These are phyloP conservation scores for Acleris holmiana DNA, from an alignment of 2,888 invertebrate genomes.

Conservation along the genomic window DNA sequence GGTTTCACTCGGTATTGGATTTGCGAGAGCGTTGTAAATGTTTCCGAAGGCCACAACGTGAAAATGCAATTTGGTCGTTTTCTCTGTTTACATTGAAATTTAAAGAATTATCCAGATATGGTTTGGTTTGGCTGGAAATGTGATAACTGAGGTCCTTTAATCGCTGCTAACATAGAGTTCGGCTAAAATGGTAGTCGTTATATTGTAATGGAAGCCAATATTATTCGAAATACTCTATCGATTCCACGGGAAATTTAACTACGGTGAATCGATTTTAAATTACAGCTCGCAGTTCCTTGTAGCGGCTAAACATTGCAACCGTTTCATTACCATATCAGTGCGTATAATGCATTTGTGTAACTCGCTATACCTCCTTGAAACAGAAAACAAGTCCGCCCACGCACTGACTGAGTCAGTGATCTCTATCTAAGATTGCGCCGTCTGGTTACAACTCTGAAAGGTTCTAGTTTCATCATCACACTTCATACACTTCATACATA, in stretches of 20 bases:
- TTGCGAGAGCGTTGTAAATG: constrained; percentile 42
- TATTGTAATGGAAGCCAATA: neutral
- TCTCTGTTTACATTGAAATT: neutral
- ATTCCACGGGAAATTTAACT: neutral
- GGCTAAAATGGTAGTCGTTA: neutral
- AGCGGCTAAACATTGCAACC: constrained; percentile 45
- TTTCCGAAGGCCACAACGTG: constrained; percentile 3
- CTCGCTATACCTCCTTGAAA: constrained; percentile 43
- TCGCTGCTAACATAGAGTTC: neutral
- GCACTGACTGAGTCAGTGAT: constrained; percentile 58
- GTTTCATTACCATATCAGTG: constrained; percentile 50
- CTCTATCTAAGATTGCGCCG: constrained; percentile 47
- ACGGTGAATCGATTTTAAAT: constrained; percentile 40
- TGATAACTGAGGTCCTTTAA: too few relatives aligned
- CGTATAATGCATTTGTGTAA: constrained; percentile 44
- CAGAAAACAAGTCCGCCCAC: constrained; percentile 53
- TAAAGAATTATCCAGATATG: too few relatives aligned
- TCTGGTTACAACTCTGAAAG: constrained; percentile 32
- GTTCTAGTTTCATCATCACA: constrained; percentile 33
- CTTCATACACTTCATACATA: too few relatives aligned
- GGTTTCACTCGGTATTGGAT: constrained; percentile 51
- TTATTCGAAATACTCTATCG: constrained; percentile 20
- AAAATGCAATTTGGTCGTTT: constrained; percentile 5
- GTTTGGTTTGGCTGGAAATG: neutral
- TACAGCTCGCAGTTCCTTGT: constrained; percentile 41